A percentile compares a stretch with the other conserved stretches of the same genome.
These are phyloP conservation scores for Pandemis heparana DNA, from an alignment of 2,888 invertebrate species.

Conservation along the genomic window DNA sequence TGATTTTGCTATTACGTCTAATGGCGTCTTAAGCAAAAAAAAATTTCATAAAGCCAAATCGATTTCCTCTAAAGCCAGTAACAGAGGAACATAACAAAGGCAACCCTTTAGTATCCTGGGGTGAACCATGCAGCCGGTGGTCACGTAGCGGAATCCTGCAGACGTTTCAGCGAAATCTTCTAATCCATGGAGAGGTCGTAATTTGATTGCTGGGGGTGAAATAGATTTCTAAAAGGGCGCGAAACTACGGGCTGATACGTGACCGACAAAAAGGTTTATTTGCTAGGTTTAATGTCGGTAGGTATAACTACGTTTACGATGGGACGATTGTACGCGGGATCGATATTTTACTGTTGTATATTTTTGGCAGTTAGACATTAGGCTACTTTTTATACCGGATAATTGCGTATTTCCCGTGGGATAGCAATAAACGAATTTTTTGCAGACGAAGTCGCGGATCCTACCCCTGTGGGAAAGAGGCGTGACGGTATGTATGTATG, in stretches of 20 bases:
- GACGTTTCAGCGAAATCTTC: slow-evolving; percentile 8
- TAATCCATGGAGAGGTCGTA: slow-evolving; percentile 15
- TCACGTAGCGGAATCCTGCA: slow-evolving; percentile 14
- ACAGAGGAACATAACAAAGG: background rate
- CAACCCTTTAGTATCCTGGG: background rate
- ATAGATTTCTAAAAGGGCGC: slow-evolving; percentile 26
- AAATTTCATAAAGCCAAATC: too few species aligned
- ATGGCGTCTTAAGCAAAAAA: too few species aligned
- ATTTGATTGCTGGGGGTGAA: slow-evolving; percentile 21
- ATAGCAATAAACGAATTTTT: too few species aligned
- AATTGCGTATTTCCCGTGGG: too few species aligned
- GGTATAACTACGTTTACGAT: background rate
- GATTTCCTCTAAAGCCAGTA: background rate
- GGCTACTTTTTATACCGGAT: too few species aligned
- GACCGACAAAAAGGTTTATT: slow-evolving; percentile 17
- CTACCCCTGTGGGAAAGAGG: too few species aligned
- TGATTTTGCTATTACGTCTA: too few species aligned
- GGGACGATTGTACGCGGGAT: background rate
- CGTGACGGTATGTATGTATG: too few species aligned
- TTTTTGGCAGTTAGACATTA: background rate
- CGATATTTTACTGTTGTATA: background rate
- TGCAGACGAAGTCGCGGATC: too few species aligned
- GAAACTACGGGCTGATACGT: slow-evolving; percentile 16
- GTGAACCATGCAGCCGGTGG: background rate
- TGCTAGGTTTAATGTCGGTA: slow-evolving; percentile 12